Base-by-base conservation (phyloP, 2,113 vertebrate species). In the Pseudois nayaur region DNA sequence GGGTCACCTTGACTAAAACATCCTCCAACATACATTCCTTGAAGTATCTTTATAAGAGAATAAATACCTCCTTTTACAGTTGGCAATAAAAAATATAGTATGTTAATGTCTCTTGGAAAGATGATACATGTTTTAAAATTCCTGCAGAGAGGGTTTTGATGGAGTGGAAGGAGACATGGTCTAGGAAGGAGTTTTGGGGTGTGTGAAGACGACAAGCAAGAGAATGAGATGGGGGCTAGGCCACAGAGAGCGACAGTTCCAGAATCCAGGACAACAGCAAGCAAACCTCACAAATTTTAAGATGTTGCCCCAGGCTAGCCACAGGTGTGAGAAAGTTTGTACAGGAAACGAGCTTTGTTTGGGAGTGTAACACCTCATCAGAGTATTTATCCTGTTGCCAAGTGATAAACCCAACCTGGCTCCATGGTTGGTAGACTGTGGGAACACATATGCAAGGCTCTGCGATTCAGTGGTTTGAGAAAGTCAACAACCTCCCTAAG, bases 311-410 rank as follows among this genome's bases (percentile, higher is more conserved):
- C 23, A 15, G 52, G 94, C 36, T 45, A 91, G 27, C 36, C n/a
- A 33, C 0, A 21, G 91, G 96, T 95, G 25, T 97, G 97, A 97
- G 96, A 95, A 96, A 84, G 79, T 97, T 27, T 94, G 25, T 45
- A 59, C 45, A 54, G 55, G 71, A 96, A 94, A 64, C 48, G 3
- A 87, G 27, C 4, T 71, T 93, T 33, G 52, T 84, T 59, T 84
- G 93, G 93, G 60, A 96, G 89, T 50, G 33, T 74, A 95, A 52
- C 36, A 55, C 43, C 36, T 54, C 78, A 10, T 40, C 8, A 5
- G 55, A 59, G 82, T 98, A 76, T 97, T 98, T 98, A 93, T 91
- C 93, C 89, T 79, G 97, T 97, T 98, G 95, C 96, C 91, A 97
- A 81, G 97, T 84, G 59, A 96, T 74, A 97, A 54, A 7, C 11